A percentile compares a stretch with the other conserved stretches of the same genome.
phyloP scores from a whole-genome alignment of 2,113 vertebrate genomes.

The Ondatra zibethicus region DNA sequence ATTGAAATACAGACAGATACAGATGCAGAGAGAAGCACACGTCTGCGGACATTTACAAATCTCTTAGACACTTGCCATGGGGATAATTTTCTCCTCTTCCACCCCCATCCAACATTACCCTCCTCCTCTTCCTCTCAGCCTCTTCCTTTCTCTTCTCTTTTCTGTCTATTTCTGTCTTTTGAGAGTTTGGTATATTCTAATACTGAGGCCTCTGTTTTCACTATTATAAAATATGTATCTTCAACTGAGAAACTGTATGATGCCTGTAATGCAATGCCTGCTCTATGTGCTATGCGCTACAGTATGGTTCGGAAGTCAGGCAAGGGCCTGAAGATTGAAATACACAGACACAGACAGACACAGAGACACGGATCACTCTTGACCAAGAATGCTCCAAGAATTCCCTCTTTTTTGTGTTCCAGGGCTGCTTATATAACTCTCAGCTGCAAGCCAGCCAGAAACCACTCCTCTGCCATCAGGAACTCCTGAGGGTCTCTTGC shows the following conservation, averaged over 20 bases:
- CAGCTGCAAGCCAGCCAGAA: no score
- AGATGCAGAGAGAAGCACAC: neutral
- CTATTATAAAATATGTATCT: neutral
- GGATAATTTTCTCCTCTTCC: neutral
- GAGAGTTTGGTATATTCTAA: neutral
- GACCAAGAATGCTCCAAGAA: no score
- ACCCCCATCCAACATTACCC: rapidly evolving
- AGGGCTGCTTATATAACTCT: no score
- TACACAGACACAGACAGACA: no score
- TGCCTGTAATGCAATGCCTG: no score
- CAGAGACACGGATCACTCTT: no score
- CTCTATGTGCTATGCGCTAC: no score
- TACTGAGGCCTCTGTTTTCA: neutral
- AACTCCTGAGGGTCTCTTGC: no score
- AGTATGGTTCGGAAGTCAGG: no score
- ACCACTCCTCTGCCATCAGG: no score
- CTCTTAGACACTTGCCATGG: neutral
- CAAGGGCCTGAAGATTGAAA: no score
- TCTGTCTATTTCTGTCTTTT: neutral
- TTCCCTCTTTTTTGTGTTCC: no score
- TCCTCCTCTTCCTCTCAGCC: neutral
- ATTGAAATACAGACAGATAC: neutral
- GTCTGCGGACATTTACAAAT: neutral
- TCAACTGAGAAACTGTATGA: neutral
- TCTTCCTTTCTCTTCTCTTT: neutral